phyloP scores from a whole-genome alignment of 2,797 vertebrate genomes.

The Lycodopsis pacificus region DNA sequence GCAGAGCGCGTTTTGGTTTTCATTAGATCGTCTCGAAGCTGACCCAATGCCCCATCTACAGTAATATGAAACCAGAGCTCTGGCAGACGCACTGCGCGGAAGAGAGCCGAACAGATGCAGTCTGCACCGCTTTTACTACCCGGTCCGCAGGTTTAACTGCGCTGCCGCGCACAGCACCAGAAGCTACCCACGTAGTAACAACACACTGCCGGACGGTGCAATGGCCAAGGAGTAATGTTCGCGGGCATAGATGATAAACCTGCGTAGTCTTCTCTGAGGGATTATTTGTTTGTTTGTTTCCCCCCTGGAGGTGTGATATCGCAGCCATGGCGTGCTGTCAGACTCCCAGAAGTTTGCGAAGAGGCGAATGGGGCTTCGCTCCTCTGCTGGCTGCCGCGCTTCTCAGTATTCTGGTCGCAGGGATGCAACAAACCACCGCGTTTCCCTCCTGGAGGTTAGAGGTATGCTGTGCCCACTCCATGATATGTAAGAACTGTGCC shows the following conservation, averaged over 20 bases:
- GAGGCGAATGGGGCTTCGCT: conserved; percentile 56
- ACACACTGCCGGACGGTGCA: conserved; percentile 24
- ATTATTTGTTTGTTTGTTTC: conserved; percentile 26
- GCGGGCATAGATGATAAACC: conserved; percentile 63
- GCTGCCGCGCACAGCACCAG: conserved; percentile 44
- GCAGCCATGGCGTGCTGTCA: conserved; percentile 75
- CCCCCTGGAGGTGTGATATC: conserved; percentile 66
- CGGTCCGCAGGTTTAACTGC: conserved; percentile 60
- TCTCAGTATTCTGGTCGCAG: conserved; percentile 76
- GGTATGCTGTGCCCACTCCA: conserved; percentile 78
- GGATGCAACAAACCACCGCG: conserved; percentile 79
- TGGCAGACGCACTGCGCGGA: conserved; percentile 69
- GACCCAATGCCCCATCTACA: conserved; percentile 78
- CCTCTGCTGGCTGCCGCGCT: conserved; percentile 76
- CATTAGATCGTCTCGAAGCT: conserved; percentile 78
- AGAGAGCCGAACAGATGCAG: conserved; percentile 70
- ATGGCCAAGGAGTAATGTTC: conserved; percentile 64
- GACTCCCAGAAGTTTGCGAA: conserved; percentile 64
- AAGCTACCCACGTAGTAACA: conserved; percentile 10
- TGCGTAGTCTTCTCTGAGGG: conserved; percentile 58
- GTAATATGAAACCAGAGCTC: conserved; percentile 82
- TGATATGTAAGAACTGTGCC: neutral
- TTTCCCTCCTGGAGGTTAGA: conserved; percentile 83
- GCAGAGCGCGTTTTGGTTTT: conserved; percentile 74
- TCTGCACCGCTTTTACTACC: conserved; percentile 54